Base-by-base conservation (phyloP, 2,797 vertebrate species). In the Poliocrania exsul region DNA sequence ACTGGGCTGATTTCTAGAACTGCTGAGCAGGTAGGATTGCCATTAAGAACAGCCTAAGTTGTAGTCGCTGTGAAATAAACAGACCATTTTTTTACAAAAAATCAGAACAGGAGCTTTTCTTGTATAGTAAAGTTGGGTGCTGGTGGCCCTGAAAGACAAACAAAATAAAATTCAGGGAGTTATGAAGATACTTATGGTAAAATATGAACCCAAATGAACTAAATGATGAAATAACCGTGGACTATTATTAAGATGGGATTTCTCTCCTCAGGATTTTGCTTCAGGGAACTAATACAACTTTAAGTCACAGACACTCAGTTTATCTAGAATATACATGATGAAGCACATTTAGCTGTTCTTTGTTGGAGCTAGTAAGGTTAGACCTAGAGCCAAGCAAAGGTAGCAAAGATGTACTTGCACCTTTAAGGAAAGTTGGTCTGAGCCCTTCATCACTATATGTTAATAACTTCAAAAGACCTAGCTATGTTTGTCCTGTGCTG, bases 81-180 rank as follows among this genome's bases (percentile, higher is more conserved):
- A 74, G 8, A 8, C 3, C 7, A 67, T 14, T 42, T 19, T 19
- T 15, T 44, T 18, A 47, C 3, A 10, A 35, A 14, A 23, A 35
- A 3, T 6, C 2, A 57, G 17, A 10, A 50, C 5, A 37, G 4
- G 5, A 38, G 1, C 2, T 61, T 71, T 15, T 13, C 6, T 65
- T 75, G 6, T 10, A 21, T 21, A 70, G 12, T 23, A 53, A 61
- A 31, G 5, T 13, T 64, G 29, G 5, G 5, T 81, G 20, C 9
- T 54, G 16, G 11, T 66, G 17, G 10, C 28, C 15, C 11, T 54
- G 23, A 73, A 74, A 54, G 33, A 17, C 4, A 37, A 54, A 16
- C 14, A 38, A 40, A 69, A 10, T 3, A 26, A 47, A 4, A 57
- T 57, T 49, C 13, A 20, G 16, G 9, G 17, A 57, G 17, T 75